Evolutionary conservation across 1,140 invertebrate species (phyloP), one percentile per base, ranked within the genome.

Genomic region (Danaus melanippus): DNA sequence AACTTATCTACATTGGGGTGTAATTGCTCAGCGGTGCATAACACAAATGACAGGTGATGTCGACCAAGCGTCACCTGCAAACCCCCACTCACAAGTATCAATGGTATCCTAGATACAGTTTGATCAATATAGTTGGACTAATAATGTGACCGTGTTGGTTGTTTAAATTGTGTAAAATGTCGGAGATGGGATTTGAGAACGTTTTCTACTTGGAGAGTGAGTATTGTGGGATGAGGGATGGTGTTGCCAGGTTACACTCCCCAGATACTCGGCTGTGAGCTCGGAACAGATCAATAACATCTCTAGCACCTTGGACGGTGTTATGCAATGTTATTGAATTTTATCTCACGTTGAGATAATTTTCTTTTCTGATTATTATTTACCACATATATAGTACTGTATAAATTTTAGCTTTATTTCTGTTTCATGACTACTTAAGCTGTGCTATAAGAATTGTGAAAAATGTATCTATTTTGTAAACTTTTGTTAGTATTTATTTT

Each of bases 151-250:
- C 72, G 51, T 32, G 21, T 64, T 66, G 57, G 63, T 60, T 62
- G 59, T 21, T 12, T 51, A 12, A 51, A 11, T 46, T 51, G 50
- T 63, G 56, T 39, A 81, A 79, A 73, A 86, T 86, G 83, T 76
- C 81, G 47, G 76, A 86, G 65, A 87, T 88, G 85, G 84, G 80
- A n/a, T 85, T 87, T 71, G 87, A 88, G 65, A 87, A 86, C 74
- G 84, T 88, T 69, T 88, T 87, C 74, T 88, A 88, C 76, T 71
- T 88, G 50, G 87, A 88, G 67, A 88, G 87, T 88, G 75, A 88
- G 87, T 86, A 71, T 69, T 68, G 63, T 71, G 61, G 73, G 71
- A 48, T 69, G 74, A 73, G 78, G 74, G 79, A 76, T 71, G 77
- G 71, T 85, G 84, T 85, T 85, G 82, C 82, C 76, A 56, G 77